Conservation (phyloP, 2,113 vertebrate species). For the Budorcas taxicolor region DNA sequence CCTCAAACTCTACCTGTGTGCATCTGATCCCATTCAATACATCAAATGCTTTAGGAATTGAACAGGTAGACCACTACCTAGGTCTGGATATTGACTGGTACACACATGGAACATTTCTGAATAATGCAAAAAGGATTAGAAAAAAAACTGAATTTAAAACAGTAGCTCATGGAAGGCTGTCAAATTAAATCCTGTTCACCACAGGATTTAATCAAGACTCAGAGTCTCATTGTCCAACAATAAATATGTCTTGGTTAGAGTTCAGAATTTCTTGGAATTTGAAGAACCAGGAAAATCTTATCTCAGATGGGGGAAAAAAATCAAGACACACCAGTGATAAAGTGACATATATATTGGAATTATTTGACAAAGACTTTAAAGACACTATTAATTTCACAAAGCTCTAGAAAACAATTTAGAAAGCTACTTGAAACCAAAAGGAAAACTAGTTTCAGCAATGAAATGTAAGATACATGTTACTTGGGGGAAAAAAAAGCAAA, state of each 20-base stretch:
- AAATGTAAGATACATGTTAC: not conserved
- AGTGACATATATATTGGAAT: not conserved
- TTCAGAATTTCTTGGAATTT: not conserved
- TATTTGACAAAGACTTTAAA: not conserved
- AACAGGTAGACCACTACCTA: not conserved
- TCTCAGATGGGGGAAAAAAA: not conserved
- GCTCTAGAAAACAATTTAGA: not conserved
- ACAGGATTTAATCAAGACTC: not conserved
- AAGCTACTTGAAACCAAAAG: not conserved
- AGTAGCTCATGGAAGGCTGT: not conserved
- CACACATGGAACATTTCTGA: not conserved
- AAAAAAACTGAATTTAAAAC: not conserved
- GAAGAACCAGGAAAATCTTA: not conserved
- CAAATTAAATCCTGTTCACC: not conserved
- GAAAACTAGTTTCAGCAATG: not conserved
- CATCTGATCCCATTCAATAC: not conserved
- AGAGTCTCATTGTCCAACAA: not conserved
- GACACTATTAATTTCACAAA: not conserved
- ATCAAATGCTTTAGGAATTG: not conserved
- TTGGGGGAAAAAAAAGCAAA: not conserved
- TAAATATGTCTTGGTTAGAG: not conserved
- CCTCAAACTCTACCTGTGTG: not conserved
- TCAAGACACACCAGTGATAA: not conserved
- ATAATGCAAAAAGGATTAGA: not conserved
- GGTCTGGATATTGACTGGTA: not conserved